Evolutionary conservation across 2,888 invertebrate species (phyloP).

Genomic region (Orchesellides sinensis): DNA sequence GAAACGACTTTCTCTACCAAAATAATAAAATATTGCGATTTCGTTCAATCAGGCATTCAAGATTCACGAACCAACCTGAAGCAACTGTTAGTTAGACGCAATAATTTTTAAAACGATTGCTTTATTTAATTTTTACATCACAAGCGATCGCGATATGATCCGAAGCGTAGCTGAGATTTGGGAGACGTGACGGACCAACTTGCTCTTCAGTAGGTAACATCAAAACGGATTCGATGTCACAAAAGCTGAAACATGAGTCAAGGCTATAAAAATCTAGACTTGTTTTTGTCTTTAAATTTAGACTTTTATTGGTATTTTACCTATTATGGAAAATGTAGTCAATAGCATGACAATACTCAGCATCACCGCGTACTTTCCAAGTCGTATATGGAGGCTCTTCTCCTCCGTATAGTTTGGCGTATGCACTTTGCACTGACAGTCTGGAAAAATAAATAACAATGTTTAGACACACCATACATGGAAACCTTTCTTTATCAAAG

Average conservation of each 20-base stretch:
- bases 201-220: conserved; percentile 83
- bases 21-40: background rate
- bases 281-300: background rate
- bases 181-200: conserved; percentile 83
- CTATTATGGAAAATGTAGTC: conserved; percentile 85
- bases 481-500: background rate
- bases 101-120: background rate
- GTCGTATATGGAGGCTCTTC: conserved; percentile 85
- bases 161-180: conserved; percentile 84
- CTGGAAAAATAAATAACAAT: conserved; percentile 49
- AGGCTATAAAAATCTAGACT: background rate
- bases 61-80: background rate
- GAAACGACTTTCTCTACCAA: no score
- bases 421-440: conserved; percentile 76
- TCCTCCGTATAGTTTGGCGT: conserved; percentile 76
- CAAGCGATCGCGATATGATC: conserved; percentile 87
- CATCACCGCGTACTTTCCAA: conserved; percentile 85
- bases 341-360: conserved; percentile 85
- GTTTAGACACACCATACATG: background rate
- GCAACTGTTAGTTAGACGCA: background rate
- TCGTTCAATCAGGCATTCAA: background rate
- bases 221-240: conserved; percentile 80
- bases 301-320: conserved; percentile 55
- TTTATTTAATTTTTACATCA: conserved; percentile 80
- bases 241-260: conserved; percentile 76